Evolutionary conservation across 2,113 vertebrate genomes (phyloP), one percentile per base, ranked within the genome.

Genomic region (Elachura formosa): DNA sequence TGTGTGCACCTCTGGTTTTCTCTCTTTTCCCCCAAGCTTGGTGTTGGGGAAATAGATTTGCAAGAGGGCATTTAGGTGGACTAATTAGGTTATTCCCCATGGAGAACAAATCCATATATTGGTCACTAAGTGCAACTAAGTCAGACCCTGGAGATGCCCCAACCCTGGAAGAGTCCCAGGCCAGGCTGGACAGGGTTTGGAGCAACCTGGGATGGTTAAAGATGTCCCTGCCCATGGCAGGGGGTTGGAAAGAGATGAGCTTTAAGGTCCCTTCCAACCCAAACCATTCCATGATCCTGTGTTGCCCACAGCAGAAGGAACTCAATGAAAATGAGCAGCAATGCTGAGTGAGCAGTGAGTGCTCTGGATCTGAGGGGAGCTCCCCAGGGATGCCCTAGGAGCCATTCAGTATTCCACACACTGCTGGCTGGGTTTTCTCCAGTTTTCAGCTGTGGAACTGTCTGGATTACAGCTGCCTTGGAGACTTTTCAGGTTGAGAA

Each of bases 31-130:
- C n/a, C 40, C 45, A 45, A 23, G 18, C 9, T 86, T 36, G 55
- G 17, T 8, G 29, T 3, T 34, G 18, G 21, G 31, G 23, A 72
- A 38, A 31, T 4, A 18, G 56, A n/a, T 45, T 64, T 67, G 18
- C 17, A 54, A 59, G 64, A 38, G 18, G 23, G 3, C 8, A 6
- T 40, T 59, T 18, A 17, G 2, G 9, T 31, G 61, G 45, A 16
- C 8, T 54, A 45, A 58, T 0, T 2, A 64, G 28, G 33, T 59
- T 66, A 10, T 33, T 66, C 23, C 55, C 41, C 34, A 5, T 4
- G 14, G 11, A 49, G 63, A 80, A 22, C 4, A 9, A 84, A 38
- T 8, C 11, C 45, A 22, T 40, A 0, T 5, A 38, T 38, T 0
- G 0, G 25, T 43, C 12, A 29, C 5, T 23, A 5, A 54, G 25